Conservation (phyloP, 2,888 invertebrate genomes). For the Taenaris catops region DNA sequence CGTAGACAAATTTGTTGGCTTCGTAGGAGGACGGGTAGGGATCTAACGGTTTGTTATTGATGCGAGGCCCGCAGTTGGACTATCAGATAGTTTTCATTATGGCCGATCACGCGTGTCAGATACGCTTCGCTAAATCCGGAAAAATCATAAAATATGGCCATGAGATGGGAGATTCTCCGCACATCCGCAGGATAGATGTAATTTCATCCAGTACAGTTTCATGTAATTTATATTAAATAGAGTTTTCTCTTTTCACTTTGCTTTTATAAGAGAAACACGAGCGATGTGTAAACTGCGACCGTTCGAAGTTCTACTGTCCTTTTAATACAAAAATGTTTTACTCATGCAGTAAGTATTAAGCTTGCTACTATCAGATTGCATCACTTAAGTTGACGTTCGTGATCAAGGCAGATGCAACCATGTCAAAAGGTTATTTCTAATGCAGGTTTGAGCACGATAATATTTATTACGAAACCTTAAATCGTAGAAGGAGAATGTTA, state of each 20-base stretch:
- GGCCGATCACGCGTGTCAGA: slow-evolving; percentile 59
- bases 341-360: no score
- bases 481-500: no score
- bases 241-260: no score
- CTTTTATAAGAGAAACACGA: no score
- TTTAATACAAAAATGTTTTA: no score
- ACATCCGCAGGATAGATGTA: no score
- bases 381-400: slow-evolving; percentile 4
- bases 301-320: no score
- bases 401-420: slow-evolving; percentile 8
- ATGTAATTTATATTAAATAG: no score
- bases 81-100: slow-evolving; percentile 61
- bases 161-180: slow-evolving; percentile 19
- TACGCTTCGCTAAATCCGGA: slow-evolving; percentile 41
- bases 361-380: not conserved
- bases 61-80: slow-evolving; percentile 30
- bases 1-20: slow-evolving; percentile 53
- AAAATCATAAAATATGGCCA: slow-evolving; percentile 51
- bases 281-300: no score
- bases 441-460: slow-evolving; percentile 8
- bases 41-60: slow-evolving; percentile 66
- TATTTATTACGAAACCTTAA: slow-evolving; percentile 2
- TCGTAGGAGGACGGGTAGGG: slow-evolving; percentile 47
- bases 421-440: slow-evolving; percentile 5
- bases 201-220: no score